A percentile compares a stretch with the other conserved stretches of the same genome.
These are phyloP conservation scores for Sinocyclocheilus grahami DNA, from an alignment of 2,113 vertebrate species.

Conservation along the genomic window DNA sequence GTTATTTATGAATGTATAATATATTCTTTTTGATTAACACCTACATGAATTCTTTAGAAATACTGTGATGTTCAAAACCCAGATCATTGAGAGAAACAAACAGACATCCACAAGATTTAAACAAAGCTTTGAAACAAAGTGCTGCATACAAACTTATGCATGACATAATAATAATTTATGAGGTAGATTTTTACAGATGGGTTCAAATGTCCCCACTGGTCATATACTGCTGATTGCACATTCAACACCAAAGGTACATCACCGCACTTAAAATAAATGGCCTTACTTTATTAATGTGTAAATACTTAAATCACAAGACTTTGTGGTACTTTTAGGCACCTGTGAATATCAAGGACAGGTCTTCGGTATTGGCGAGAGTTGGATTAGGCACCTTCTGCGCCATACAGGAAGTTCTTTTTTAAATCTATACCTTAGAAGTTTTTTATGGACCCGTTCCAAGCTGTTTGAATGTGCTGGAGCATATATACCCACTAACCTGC, in stretches of 20 bases:
- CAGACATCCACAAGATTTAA: no score
- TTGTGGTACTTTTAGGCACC: slow-evolving; percentile 59
- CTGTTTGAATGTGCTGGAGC: not conserved
- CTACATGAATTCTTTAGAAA: not conserved
- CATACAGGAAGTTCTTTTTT: no score
- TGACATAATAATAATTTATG: not conserved
- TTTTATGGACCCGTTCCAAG: not conserved
- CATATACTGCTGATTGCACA: slow-evolving; percentile 65
- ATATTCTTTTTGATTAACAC: not conserved
- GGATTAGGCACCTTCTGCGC: slow-evolving; percentile 63
- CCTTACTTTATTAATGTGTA: not conserved
- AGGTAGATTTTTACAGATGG: slow-evolving; percentile 47
- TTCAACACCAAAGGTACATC: slow-evolving; percentile 76
- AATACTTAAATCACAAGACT: not conserved
- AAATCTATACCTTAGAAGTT: no score
- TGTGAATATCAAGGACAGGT: slow-evolving; percentile 73
- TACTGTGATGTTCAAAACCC: not conserved
- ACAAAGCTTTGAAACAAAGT: not conserved
- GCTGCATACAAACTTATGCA: not conserved
- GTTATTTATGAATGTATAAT: not conserved
- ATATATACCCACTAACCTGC: not conserved
- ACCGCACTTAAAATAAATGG: not conserved
- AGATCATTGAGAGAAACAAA: not conserved
- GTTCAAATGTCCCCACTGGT: slow-evolving; percentile 12
- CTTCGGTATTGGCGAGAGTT: slow-evolving; percentile 74